These are phyloP conservation scores for Channa striata DNA, from an alignment of 2,797 vertebrate genomes.

Conservation along the genomic window DNA sequence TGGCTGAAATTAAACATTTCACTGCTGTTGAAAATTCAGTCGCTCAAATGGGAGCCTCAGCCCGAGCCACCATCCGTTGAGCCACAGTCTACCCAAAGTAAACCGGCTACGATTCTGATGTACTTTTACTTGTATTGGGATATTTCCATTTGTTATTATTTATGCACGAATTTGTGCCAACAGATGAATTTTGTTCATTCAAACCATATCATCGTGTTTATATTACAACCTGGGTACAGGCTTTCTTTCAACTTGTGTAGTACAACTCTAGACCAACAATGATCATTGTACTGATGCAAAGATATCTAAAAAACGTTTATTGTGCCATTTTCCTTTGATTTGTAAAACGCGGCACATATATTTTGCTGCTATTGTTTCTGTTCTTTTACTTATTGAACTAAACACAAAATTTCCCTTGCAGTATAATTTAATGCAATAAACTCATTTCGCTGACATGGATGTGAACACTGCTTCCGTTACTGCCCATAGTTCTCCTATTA, in stretches of 20 bases:
- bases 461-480: neutral
- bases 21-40: slow-evolving; percentile 3
- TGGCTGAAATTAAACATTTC: slow-evolving; percentile 19
- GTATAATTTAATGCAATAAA: neutral
- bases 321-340: too few relatives aligned
- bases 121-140: neutral
- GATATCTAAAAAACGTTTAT: too few relatives aligned
- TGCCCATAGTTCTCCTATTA: slow-evolving; percentile 21
- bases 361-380: neutral
- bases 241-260: too few relatives aligned
- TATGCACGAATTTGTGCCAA: too few relatives aligned
- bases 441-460: slow-evolving; percentile 6
- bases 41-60: neutral
- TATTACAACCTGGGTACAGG: too few relatives aligned
- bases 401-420: neutral
- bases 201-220: too few relatives aligned
- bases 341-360: neutral
- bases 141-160: too few relatives aligned
- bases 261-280: too few relatives aligned
- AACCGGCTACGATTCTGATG: neutral
- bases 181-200: too few relatives aligned
- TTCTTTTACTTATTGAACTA: neutral
- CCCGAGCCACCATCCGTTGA: neutral
- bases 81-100: neutral
- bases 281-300: too few relatives aligned